phyloP scores from a whole-genome alignment of 1,140 invertebrate species.

The Drosophila teissieri region DNA sequence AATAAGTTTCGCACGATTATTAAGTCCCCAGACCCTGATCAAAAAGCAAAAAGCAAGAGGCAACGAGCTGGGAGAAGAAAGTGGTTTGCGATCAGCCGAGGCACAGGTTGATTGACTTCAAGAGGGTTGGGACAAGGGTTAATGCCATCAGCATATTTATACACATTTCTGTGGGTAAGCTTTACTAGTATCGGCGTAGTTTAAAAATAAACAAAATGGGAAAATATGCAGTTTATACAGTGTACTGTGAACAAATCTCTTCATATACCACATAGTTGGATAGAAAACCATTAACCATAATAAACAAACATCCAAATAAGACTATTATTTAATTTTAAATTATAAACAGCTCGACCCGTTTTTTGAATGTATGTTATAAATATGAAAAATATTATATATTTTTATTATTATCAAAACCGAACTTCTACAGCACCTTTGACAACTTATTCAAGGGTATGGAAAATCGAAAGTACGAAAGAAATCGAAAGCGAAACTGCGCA shows the following conservation, averaged over 20 bases:
- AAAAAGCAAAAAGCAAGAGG: constrained; percentile 35
- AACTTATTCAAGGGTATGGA: constrained; percentile 69
- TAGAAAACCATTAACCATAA: not conserved
- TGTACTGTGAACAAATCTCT: not conserved
- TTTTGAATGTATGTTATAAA: not conserved
- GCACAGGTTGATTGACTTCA: constrained; percentile 60
- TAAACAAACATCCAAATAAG: not conserved
- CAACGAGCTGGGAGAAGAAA: constrained; percentile 43
- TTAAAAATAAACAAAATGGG: not conserved
- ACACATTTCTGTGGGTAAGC: not conserved
- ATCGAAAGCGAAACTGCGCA: constrained; percentile 71
- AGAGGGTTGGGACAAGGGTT: constrained; percentile 18
- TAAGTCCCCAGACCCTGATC: constrained; percentile 33
- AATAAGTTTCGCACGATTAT: constrained; percentile 81
- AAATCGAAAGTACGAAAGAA: constrained; percentile 77
- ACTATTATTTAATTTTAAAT: not conserved
- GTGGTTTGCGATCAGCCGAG: constrained; percentile 49
- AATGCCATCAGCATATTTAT: constrained; percentile 6
- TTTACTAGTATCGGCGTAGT: not conserved
- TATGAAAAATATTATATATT: not conserved
- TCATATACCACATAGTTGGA: not conserved
- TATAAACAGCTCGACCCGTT: too few relatives aligned
- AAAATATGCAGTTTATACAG: not conserved
- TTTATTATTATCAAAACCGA: not conserved
- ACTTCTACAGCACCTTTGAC: constrained; percentile 30